phyloP scores from a whole-genome alignment of 2,797 vertebrate genomes.

The Sciurus carolinensis region DNA sequence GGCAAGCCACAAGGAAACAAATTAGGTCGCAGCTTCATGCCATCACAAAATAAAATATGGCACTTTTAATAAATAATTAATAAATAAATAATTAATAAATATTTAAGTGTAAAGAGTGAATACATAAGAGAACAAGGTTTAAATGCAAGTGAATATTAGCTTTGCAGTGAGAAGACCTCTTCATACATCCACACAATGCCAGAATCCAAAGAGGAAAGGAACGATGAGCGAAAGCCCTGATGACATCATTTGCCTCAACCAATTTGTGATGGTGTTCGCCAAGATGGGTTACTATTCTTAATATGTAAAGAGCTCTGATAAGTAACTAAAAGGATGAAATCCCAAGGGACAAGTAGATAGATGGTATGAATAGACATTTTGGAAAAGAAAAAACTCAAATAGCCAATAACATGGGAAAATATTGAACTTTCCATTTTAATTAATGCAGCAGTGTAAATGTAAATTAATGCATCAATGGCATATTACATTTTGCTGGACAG shows the following conservation, averaged over 20 bases:
- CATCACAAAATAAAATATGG: not conserved
- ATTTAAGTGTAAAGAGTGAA: not conserved
- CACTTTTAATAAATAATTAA: too few species aligned
- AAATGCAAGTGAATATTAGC: not conserved
- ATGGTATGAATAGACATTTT: not conserved
- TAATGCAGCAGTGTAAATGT: too few species aligned
- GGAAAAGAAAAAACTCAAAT: not conserved
- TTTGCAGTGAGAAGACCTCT: not conserved
- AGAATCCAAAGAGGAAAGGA: not conserved
- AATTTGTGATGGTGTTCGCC: not conserved
- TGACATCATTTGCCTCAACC: not conserved
- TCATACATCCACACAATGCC: rapidly evolving
- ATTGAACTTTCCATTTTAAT: not conserved
- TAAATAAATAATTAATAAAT: too few species aligned
- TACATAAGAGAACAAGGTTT: not conserved
- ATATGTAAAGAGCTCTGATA: slow-evolving; percentile 16
- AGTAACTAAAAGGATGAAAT: not conserved
- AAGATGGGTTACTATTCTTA: not conserved
- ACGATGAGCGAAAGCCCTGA: not conserved
- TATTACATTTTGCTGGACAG: not conserved
- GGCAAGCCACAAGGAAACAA: not conserved
- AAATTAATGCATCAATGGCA: rapidly evolving
- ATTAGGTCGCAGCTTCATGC: not conserved
- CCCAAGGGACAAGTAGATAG: not conserved
- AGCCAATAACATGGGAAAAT: not conserved